These are phyloP conservation scores for Agrochola litura DNA, from an alignment of 2,888 invertebrate genomes.

Conservation along the genomic window DNA sequence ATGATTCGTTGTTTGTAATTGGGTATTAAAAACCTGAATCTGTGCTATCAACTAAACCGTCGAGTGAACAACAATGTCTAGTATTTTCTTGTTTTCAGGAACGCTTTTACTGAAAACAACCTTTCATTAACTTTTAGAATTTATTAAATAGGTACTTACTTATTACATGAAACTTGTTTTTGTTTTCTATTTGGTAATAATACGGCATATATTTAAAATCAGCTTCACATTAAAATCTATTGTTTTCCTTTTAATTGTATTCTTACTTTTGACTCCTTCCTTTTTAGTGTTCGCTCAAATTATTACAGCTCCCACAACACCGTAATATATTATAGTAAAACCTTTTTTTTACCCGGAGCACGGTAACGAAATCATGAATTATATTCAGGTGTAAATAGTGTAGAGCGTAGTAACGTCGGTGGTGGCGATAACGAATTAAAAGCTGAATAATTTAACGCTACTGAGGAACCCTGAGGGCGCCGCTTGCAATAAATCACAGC, in stretches of 20 bases:
- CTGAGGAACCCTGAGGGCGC: constrained; percentile 78
- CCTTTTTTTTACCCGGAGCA: constrained; percentile 59
- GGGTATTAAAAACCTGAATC: background rate
- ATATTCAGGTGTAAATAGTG: constrained; percentile 87
- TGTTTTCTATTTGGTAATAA: background rate
- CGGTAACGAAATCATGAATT: constrained; percentile 80
- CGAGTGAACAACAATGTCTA: background rate
- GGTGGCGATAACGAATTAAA: constrained; percentile 89
- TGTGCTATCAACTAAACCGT: background rate
- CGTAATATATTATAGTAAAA: constrained; percentile 36
- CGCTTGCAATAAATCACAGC: constrained; percentile 86
- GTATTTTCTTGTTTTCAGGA: background rate
- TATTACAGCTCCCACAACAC: constrained; percentile 25
- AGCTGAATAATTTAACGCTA: constrained; percentile 89
- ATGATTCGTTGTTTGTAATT: background rate
- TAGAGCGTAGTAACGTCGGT: constrained; percentile 83
- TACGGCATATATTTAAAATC: background rate
- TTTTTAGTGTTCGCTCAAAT: constrained; percentile 15
- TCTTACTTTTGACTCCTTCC: background rate
- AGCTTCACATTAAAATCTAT: background rate
- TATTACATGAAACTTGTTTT: background rate
- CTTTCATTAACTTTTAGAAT: background rate
- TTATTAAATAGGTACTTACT: background rate
- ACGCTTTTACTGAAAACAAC: background rate
- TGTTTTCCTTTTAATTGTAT: background rate